Base-by-base conservation (phyloP, 2,888 invertebrate species). In the Eustalomyia histrio region DNA sequence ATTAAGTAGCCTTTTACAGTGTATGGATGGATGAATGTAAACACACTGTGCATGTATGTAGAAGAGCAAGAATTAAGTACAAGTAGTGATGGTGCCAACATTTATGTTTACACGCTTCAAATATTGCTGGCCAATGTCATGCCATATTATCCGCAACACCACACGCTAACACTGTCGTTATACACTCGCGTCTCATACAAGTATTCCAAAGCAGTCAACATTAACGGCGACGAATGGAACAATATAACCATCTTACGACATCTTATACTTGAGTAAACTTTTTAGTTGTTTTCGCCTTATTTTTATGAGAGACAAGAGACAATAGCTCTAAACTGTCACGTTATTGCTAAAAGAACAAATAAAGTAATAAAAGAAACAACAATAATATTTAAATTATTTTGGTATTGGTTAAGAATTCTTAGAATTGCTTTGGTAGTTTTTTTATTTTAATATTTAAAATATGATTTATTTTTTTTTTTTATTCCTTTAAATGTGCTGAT, bases 281-380 rank as follows among this genome's bases (percentile, higher is more conserved):
- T 58, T 21, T 10, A n/a, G 9, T 47, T 21, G 12, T 35, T 39
- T 14, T 14, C 3, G n/a, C n/a, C 18, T 17, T 17, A 12, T 61
- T 43, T 9, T 33, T 60, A 12, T 53, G 43, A 14, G 64, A 79
- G 67, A 64, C 55, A 52, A 73, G 75, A 73, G 50, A 83, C 82
- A 83, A 83, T 82, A 79, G 75, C 83, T 73, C 83, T 83, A 82
- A 83, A 83, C 80, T 84, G 84, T 84, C 83, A 83, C 83, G 82
- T 76, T 81, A 81, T 78, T 82, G 78, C 79, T 79, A 74, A 76
- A 79, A 80, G 79, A 80, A 83, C 81, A 83, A 76, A 80, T 74
- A 78, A 63, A 68, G 24, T 24, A 71, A 67, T 65, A 53, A 65
- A 39, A 21, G n/a, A 35, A 57, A 53, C 29, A 65, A 65, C 4